A percentile compares a stretch with the other conserved stretches of the same genome.
Evolutionary conservation across 2,888 invertebrate genomes (phyloP).

Genomic region (Trisateles emortualis): DNA sequence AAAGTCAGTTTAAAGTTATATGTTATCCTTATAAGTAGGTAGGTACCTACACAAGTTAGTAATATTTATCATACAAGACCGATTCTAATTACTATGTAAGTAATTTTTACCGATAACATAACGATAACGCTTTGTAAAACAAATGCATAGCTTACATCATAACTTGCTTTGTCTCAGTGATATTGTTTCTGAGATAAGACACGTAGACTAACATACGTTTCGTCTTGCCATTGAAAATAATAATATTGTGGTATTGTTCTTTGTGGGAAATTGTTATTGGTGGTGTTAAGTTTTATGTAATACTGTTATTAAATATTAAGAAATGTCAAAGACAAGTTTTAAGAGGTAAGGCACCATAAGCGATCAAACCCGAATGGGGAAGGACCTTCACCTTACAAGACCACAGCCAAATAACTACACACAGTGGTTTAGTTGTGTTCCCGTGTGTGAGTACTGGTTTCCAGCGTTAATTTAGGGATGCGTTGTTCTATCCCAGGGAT

Average conservation of each 20-base stretch:
- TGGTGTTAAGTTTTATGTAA: not conserved
- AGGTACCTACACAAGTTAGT: not conserved
- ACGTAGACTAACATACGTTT: conserved; percentile 46
- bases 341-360: no score
- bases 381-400: no score
- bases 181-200: conserved; percentile 56
- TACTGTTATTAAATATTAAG: no score
- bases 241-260: conserved; percentile 3
- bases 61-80: conserved; percentile 6
- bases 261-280: not conserved
- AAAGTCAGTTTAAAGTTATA: not conserved
- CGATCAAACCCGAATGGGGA: no score
- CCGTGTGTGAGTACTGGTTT: no score
- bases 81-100: conserved; percentile 45
- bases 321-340: no score
- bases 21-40: not conserved
- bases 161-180: conserved; percentile 52
- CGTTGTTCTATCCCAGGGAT: no score
- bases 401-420: no score
- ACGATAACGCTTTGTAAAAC: conserved; percentile 44
- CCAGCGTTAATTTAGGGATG: no score
- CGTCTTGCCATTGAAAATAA: conserved; percentile 17
- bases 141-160: conserved; percentile 57
- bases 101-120: conserved; percentile 58
- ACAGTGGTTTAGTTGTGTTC: no score